Base-by-base conservation (phyloP, 2,113 vertebrate species). In the Gallinago undulata region DNA sequence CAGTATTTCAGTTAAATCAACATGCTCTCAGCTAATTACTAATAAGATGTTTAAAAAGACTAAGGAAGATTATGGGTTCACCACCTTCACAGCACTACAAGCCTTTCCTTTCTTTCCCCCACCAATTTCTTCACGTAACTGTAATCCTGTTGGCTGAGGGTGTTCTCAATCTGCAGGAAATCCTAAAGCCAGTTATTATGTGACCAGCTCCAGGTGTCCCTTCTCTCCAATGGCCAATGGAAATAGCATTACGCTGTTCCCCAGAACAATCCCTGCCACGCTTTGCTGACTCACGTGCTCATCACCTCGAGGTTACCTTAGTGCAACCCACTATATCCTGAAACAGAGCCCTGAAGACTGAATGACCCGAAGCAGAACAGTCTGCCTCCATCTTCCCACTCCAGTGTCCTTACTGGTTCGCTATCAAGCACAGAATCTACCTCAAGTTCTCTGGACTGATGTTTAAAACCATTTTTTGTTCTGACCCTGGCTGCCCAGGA, bases 211-310 rank as follows among this genome's bases (percentile, higher is more conserved):
- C 4, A 39, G 60, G 41, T 59, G 68, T 3, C 31, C n/a, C 39
- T 21, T 11, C 53, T 23, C 14, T n/a, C 51, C 41, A 5, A 24
- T 5, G 1, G 2, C 72, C 72, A 28, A 1, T 0, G 6, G 5
- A 63, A 62, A 45, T 1, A 68, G 35, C 31, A 48, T 35, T 17
- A 19, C 53, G 5, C 28, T 7, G 14, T 13, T 60, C 27, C 9
- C 18, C 21, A 63, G 55, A 45, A 39, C 37, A 59, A 57, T 17
- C 72, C 47, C 73, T n/a, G 60, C 62, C 45, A 8, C 1, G 41
- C 78, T 53, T 12, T 68, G 53, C 73, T 5, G 24, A 63, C 12
- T 43, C 72, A 43, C 35, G 6, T 1, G 43, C 35, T 55, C 35
- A 10, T 17, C n/a, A 43, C 48, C 57, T 41, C 50, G 21, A 53